A percentile compares a stretch with the other conserved stretches of the same genome.
phyloP scores from a whole-genome alignment of 2,113 vertebrate species.

The Hemibagrus wyckioides region DNA sequence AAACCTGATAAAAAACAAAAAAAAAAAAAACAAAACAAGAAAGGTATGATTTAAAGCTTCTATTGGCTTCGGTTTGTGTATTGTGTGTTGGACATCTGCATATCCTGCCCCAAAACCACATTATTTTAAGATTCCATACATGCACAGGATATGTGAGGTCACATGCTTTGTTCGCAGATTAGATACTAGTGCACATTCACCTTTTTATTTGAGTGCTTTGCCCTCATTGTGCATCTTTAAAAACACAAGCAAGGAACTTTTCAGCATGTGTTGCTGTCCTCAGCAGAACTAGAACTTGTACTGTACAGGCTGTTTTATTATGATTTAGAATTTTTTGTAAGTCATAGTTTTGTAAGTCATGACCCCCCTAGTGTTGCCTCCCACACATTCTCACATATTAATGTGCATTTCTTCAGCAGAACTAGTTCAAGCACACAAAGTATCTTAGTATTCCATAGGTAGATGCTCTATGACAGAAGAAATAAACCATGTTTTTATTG shows the following conservation, averaged over 20 bases:
- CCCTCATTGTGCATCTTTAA: slow-evolving; percentile 14
- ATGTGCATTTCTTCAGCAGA: slow-evolving; percentile 2
- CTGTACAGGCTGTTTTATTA: slow-evolving; percentile 33
- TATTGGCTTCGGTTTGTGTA: neutral
- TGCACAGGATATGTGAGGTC: slow-evolving; percentile 16
- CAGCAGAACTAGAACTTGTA: slow-evolving; percentile 42
- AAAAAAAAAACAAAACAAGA: no score
- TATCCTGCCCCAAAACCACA: neutral
- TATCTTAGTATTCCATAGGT: neutral
- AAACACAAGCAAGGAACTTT: slow-evolving; percentile 9
- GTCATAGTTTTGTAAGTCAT: neutral
- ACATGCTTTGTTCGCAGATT: slow-evolving; percentile 21
- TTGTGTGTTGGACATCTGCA: neutral
- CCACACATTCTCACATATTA: neutral
- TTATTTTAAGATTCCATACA: neutral
- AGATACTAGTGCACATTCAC: slow-evolving; percentile 23
- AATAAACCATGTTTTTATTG: neutral
- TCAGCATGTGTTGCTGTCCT: slow-evolving; percentile 33
- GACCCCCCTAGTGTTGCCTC: neutral
- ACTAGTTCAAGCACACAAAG: neutral
- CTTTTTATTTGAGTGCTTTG: neutral
- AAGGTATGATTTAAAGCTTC: neutral
- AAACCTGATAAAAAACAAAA: neutral
- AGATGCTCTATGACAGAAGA: neutral
- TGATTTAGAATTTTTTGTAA: slow-evolving; percentile 3